These are phyloP conservation scores for Pelecanoides urinatrix DNA, from an alignment of 2,113 vertebrate genomes.

Conservation along the genomic window DNA sequence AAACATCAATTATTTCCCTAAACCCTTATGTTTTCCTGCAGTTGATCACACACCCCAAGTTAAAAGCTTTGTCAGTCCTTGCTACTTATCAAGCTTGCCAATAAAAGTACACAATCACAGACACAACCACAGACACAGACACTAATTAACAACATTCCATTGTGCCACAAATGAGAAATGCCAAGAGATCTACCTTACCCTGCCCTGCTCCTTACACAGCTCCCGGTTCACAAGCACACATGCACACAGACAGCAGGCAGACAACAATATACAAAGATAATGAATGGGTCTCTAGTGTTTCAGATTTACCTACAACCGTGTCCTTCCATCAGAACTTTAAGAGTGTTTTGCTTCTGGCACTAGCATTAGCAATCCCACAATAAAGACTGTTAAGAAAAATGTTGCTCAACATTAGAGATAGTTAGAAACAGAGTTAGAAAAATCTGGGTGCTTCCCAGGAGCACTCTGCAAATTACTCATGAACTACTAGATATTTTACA, in stretches of 20 bases:
- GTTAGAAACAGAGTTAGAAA: conserved; percentile 36
- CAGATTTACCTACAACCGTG: conserved; percentile 70
- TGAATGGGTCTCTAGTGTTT: conserved; percentile 64
- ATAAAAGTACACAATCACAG: conserved; percentile 41
- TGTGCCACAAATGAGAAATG: conserved; percentile 58
- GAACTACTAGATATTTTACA: not conserved
- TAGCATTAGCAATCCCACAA: conserved; percentile 71
- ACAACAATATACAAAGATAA: conserved; percentile 59
- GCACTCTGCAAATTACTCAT: conserved; percentile 21
- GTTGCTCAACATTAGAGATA: conserved; percentile 71
- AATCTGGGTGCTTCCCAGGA: conserved; percentile 44
- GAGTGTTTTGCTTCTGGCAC: conserved; percentile 70
- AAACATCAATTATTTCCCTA: not conserved
- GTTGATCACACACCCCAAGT: not conserved
- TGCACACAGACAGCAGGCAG: conserved; percentile 69
- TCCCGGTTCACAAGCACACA: conserved; percentile 60
- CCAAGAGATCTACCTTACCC: not conserved
- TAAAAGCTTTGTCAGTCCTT: not conserved
- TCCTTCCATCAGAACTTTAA: conserved; percentile 71
- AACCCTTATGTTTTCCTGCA: not conserved
- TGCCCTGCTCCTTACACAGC: conserved; percentile 22
- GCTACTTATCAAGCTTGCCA: conserved; percentile 20
- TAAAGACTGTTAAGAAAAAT: conserved; percentile 70
- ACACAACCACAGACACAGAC: conserved; percentile 62
- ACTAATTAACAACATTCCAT: conserved; percentile 61